Base-by-base conservation (phyloP, 2,888 invertebrate genomes). In the Phlogophora meticulosa region DNA sequence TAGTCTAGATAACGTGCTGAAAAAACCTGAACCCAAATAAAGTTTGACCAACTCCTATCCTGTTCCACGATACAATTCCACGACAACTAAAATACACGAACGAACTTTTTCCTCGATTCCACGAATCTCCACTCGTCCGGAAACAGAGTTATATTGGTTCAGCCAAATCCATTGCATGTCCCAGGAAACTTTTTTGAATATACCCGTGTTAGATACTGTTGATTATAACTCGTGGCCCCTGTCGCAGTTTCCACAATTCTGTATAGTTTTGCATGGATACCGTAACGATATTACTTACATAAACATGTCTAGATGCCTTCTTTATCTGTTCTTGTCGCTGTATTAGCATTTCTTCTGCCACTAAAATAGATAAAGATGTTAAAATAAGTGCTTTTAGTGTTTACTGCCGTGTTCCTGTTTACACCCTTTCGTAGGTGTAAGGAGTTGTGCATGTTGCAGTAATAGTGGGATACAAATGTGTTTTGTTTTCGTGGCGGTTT, bases 361-460 rank as follows among this genome's bases (percentile, higher is more conserved):
- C 52, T 70, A 48, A 68, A 68, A 69, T 64, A 81, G 78, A 80
- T 78, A 81, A 74, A 74, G 28, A 63, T 77, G 79, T 78, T 74
- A 63, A 70, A 77, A 62, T 61, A 62, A 77, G 49, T 60, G 69
- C 46, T 61, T 74, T 65, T 62, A 61, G 64, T 51, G 58, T 61
- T 51, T 34, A 46, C 24, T 51, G 15, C 10, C 51, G 43, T 28
- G 45, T 66, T 58, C 40, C 57, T 78, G 57, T 65, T 78, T 53
- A 22, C 66, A 51, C 24, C 53, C 42, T 78, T 20, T 10, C 28
- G 34, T 48, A 22, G 38, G 43, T 55, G 58, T 73, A 40, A 59
- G 17, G 51, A 20, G 1, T 56, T 28, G 40, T 77, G 38, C 58
- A 45, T 24, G 11, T 28, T 34, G 40, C 24, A 17, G 32, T 13